Evolutionary conservation across 2,888 invertebrate species (phyloP), one percentile per base, ranked within the genome.

Genomic region (Synergus itoensis): DNA sequence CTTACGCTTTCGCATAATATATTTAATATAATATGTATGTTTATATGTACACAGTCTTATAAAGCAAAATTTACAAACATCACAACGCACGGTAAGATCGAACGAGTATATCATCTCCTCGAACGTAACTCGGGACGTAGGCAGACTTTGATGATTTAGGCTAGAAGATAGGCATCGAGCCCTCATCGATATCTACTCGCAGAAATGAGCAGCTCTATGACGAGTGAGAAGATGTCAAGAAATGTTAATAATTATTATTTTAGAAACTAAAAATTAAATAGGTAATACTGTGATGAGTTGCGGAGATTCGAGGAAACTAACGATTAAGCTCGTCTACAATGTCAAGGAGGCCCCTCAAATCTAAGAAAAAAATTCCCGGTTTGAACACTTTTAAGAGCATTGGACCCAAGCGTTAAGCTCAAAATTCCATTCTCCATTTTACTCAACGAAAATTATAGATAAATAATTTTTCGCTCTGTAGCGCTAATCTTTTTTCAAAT

Each of bases 31-130:
- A 80, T 81, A 81, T 88, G 84, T 87, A 86, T 87, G 84, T 90
- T 90, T 89, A 88, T 92, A 92, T 92, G 88, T 92, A 92, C 92
- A 93, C 92, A 92, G 92, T 92, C 90, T 92, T 92, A 92, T 92
- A 90, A 92, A 89, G 90, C 92, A 91, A 93, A 92, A 91, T 92
- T 91, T 92, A 92, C 92, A 92, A 92, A 92, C 88, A 90, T 88
- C 88, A 90, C 87, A 89, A 89, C 88, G 88, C 88, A 89, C 87
- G 86, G 88, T 88, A 89, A 73, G 89, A 88, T 90, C 86, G 88
- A 91, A 90, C 90, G 86, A 87, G 85, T 87, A 83, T 81, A 80
- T 82, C 81, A 87, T 86, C 82, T 81, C 80, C 53, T 83, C 84
- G 85, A 86, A 86, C 82, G 81, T 78, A 81, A 80, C 82, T 81